Conservation (phyloP, 2,797 vertebrate species). For the Sebastes ruberrimus region DNA sequence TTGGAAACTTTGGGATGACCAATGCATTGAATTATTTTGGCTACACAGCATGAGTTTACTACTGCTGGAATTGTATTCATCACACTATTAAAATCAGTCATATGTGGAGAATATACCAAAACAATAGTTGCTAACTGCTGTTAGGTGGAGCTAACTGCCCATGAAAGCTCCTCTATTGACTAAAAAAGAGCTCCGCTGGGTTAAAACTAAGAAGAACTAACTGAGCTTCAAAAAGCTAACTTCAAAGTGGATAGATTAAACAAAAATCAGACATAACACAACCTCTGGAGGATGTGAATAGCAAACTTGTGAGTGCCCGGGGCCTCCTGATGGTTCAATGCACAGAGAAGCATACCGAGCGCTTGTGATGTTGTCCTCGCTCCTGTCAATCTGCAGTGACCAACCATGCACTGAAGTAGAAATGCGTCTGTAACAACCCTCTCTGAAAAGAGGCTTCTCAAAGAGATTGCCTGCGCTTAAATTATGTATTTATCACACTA, state of each 20-base stretch:
- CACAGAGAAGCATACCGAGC: not conserved
- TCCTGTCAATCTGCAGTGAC: conserved; percentile 15
- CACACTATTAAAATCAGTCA: not conserved
- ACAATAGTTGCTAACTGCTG: not conserved
- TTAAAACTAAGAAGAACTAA: conserved; percentile 3
- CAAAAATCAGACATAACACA: not conserved
- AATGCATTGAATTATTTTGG: not conserved
- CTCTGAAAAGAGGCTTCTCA: conserved; percentile 14
- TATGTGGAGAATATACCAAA: not conserved
- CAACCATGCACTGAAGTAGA: not conserved
- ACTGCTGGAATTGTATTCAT: not conserved
- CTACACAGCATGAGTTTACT: no score
- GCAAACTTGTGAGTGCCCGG: not conserved
- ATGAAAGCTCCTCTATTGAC: not conserved
- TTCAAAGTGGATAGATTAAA: not conserved
- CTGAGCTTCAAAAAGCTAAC: conserved; percentile 2
- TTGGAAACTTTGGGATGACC: not conserved
- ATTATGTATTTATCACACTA: conserved; percentile 52
- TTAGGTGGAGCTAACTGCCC: not conserved
- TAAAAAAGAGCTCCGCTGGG: not conserved
- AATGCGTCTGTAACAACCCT: not conserved
- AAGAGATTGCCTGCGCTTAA: conserved; percentile 8
- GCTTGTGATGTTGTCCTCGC: not conserved
- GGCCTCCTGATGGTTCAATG: not conserved
- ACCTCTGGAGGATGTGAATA: not conserved